Base-by-base conservation (phyloP, 2,888 invertebrate genomes). In the Trileptium ribeirensis region DNA sequence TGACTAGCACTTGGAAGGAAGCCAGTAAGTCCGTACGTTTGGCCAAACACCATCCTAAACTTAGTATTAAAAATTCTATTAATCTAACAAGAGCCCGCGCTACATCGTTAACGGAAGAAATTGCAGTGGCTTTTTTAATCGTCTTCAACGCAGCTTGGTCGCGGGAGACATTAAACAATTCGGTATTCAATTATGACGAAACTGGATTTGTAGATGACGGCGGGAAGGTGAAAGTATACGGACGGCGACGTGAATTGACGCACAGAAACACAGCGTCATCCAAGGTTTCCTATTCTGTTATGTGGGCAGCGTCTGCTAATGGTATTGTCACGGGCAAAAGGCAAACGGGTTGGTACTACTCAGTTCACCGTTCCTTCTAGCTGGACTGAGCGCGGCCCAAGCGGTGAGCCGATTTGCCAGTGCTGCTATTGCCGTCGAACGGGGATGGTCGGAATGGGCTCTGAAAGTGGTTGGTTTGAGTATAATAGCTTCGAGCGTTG, bases 171-270 rank as follows among this genome's bases (percentile, higher is more conserved):
- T n/a, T n/a, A n/a, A n/a, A n/a, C n/a, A n/a, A n/a, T n/a, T 64
- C 64, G 64, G 36, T 70, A 33, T 70, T 70, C 70, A 70, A 70
- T 70, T 70, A 70, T 29, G 15, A 70, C 29, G 70, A 70, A 70
- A 70, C 70, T 15, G 70, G 70, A 19, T 70, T 70, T n/a, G 70
- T 70, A 8, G 70, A 70, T n/a, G 70, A 70, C 15, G 8, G 33
- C 8, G 70, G 70, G 8, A 19, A 31, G 15, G 36, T 70, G 8
- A 3, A n/a, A 8, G 70, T 70, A 29, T 70, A 70, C 70, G 70
- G 70, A 33, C 70, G 70, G 8, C 70, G 70, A 8, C 15, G 70
- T 70, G 70, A 70, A 70, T 33, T 8, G 31, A 31, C 70, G 3
- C 36, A 70, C 29, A 19, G n/a, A 19, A 64, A 19, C n/a, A 64